Conservation (phyloP, 2,888 invertebrate species). For the Periphyllus acericola region DNA sequence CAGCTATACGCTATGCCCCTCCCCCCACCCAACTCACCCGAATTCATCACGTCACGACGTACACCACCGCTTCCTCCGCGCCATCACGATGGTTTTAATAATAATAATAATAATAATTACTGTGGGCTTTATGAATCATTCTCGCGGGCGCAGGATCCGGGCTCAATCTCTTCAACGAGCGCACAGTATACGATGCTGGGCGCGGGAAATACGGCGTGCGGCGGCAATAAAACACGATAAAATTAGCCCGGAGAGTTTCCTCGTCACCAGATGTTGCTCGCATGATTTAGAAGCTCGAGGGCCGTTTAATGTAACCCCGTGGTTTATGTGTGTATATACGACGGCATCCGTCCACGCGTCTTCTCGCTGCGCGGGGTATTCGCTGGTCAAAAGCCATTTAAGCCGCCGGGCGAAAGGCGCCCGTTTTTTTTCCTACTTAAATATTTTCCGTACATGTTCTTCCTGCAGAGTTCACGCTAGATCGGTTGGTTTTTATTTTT, state of each 20-base stretch:
- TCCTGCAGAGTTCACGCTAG: background rate
- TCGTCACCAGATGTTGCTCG: conserved; percentile 60
- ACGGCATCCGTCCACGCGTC: background rate
- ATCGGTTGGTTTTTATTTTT: background rate
- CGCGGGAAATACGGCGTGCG: conserved; percentile 24
- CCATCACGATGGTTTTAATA: background rate
- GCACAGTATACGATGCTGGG: background rate
- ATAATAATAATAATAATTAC: conserved; percentile 43
- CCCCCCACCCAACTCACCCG: too few relatives aligned
- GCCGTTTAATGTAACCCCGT: background rate
- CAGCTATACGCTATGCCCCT: background rate
- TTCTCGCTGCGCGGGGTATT: background rate
- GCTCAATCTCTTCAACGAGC: conserved; percentile 3
- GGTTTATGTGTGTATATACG: background rate
- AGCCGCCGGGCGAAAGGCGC: background rate
- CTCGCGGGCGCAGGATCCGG: conserved; percentile 32
- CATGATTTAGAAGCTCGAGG: conserved; percentile 37
- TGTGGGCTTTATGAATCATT: conserved; percentile 53
- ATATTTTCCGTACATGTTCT: background rate
- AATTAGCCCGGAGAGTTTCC: conserved; percentile 50
- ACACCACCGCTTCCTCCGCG: background rate
- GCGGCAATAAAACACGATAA: conserved; percentile 59
- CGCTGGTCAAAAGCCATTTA: background rate
- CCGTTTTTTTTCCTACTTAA: background rate
- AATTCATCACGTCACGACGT: background rate